These are phyloP conservation scores for Trachymyrmex septentrionalis DNA, from an alignment of 1,140 invertebrate genomes.

Conservation along the genomic window DNA sequence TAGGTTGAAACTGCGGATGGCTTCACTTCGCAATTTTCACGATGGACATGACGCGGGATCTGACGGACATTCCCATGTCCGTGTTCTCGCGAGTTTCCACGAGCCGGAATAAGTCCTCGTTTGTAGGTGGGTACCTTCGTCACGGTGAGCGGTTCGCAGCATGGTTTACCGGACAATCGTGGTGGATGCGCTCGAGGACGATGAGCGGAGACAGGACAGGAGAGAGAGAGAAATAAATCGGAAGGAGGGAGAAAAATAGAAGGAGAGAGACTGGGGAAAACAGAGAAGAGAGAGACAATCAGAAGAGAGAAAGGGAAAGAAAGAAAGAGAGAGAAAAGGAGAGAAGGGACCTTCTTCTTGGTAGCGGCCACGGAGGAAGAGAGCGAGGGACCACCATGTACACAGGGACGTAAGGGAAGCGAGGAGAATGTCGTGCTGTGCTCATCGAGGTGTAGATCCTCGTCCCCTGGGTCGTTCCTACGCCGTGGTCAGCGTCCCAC, in stretches of 20 bases:
- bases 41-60: constrained; percentile 7
- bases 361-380: constrained; percentile 79
- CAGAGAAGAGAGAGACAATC: constrained; percentile 3
- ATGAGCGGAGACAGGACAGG: constrained; percentile 73
- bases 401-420: constrained; percentile 77
- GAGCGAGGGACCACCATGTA: constrained; percentile 72
- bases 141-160: constrained; percentile 81
- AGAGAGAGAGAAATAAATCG: constrained; percentile 32
- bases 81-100: constrained; percentile 75
- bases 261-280: constrained; percentile 41
- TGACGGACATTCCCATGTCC: constrained; percentile 78
- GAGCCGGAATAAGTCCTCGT: constrained; percentile 77
- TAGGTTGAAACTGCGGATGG: not conserved
- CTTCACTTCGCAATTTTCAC: constrained; percentile 41
- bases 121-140: constrained; percentile 83
- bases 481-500: constrained; percentile 85
- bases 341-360: constrained; percentile 78
- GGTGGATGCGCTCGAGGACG: constrained; percentile 79
- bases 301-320: not conserved
- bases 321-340: constrained; percentile 39
- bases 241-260: constrained; percentile 52
- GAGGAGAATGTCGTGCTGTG: constrained; percentile 85
- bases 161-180: constrained; percentile 81
- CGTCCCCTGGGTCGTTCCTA: constrained; percentile 85
- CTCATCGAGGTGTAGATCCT: constrained; percentile 86